A percentile compares a stretch with the other conserved stretches of the same genome.
phyloP scores from a whole-genome alignment of 2,888 invertebrate genomes.

The Athalia cordata region DNA sequence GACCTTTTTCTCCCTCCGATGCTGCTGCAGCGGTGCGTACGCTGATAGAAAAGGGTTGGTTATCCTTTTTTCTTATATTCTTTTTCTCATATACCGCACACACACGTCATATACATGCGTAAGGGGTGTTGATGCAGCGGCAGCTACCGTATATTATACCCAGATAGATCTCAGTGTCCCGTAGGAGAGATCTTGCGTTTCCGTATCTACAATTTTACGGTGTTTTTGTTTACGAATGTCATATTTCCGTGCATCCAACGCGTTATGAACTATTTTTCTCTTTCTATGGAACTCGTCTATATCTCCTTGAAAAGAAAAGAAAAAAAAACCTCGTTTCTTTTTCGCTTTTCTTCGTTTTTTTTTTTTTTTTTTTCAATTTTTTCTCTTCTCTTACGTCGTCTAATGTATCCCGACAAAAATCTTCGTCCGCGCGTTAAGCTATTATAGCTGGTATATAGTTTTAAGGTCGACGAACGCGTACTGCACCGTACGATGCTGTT shows the following conservation, averaged over 20 bases:
- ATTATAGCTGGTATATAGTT: not conserved
- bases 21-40: not conserved
- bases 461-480: slow-evolving; percentile 26
- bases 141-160: too few relatives aligned
- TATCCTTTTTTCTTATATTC: not conserved
- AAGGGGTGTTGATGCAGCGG: too few relatives aligned
- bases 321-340: not conserved
- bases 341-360: not conserved
- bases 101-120: too few relatives aligned
- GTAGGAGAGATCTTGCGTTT: slow-evolving; percentile 21
- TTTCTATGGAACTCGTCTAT: not conserved
- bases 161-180: not conserved
- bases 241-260: slow-evolving; percentile 33
- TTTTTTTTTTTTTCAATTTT: not conserved
- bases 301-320: too few relatives aligned
- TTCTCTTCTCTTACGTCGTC: slow-evolving; percentile 9
- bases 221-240: slow-evolving; percentile 37
- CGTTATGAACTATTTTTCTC: slow-evolving; percentile 9
- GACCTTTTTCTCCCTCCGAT: not conserved
- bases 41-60: slow-evolving; percentile 42
- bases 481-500: not conserved
- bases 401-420: slow-evolving; percentile 34
- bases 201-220: slow-evolving; percentile 36
- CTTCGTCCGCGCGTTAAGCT: not conserved
- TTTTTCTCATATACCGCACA: not conserved